Evolutionary conservation across 2,888 invertebrate genomes (phyloP).

Genomic region (Chloromyia formosa): DNA sequence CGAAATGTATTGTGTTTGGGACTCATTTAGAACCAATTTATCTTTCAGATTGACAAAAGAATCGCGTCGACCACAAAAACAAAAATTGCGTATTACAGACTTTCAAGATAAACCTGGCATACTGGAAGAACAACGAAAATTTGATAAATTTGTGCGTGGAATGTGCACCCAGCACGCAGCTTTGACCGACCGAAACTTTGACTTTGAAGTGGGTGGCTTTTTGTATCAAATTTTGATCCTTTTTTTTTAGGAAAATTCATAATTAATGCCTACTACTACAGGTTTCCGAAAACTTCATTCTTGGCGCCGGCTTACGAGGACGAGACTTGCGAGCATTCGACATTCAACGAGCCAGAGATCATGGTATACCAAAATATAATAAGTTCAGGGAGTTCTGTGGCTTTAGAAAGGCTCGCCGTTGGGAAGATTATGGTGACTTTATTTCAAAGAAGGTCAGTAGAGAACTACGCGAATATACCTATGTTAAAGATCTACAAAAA

Average conservation of each 20-base stretch:
- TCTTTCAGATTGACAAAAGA: not conserved
- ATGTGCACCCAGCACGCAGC: constrained; percentile 80
- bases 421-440: constrained; percentile 76
- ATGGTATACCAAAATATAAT: constrained; percentile 83
- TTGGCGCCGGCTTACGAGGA: constrained; percentile 69
- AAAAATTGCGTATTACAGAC: constrained; percentile 65
- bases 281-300: not conserved
- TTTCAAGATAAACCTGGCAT: constrained; percentile 67
- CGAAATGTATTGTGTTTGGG: no score
- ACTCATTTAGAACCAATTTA: not conserved
- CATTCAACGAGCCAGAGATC: constrained; percentile 87
- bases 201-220: constrained; percentile 60
- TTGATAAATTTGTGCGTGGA: constrained; percentile 79
- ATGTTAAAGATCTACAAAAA: no score
- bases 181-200: constrained; percentile 80
- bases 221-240: no score
- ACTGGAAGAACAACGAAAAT: constrained; percentile 67
- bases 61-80: not conserved
- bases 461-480: no score
- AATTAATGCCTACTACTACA: no score
- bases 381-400: constrained; percentile 81
- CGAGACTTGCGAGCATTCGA: constrained; percentile 82
- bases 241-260: no score
- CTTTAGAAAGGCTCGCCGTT: constrained; percentile 72
- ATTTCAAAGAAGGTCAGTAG: constrained; percentile 66